Base-by-base conservation (phyloP, 2,797 vertebrate genomes). In the Pterois miles region DNA sequence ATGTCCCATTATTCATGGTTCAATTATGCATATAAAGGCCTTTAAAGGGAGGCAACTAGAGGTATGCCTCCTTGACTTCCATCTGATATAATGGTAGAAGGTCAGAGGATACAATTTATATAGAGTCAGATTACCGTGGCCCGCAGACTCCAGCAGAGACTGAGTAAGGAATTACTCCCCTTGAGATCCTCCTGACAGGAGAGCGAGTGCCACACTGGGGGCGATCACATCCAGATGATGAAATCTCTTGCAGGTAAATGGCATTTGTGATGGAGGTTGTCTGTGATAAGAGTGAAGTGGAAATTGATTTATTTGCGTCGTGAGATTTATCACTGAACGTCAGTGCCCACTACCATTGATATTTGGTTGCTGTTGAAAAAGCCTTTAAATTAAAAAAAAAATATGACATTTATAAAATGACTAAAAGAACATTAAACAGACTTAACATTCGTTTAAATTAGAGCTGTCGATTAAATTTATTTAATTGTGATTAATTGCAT, bases 191-290 rank as follows among this genome's bases (percentile, higher is more conserved):
- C 71, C 27, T 76, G 74, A 84, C 74, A 85, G 57, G n/a, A 78
- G 78, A 82, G 52, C 69, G 78, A 86, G 74, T 80, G 66, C 59
- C 82, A 80, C 76, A 82, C 54, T 27, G 48, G 65, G 65, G 81
- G 70, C 43, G 13, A 80, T 91, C 81, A 68, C 71, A 74, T 72
- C 59, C 29, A 65, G 27, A 80, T 84, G 85, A 90, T 86, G 79
- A 84, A 89, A 89, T 88, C 72, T 78, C 59, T 52, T 34, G 64
- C 70, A 88, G 81, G 84, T 80, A 71, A 79, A 87, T 57, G 72
- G 64, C 14, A 29, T 65, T 86, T 64, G 65, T 82, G 79, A 69
- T 79, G 57, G 65, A 74, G 72, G 63, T 72, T 72, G 63, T 75
- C 62, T 46, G 27, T 34, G 66, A 82, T 78, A 65, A 63, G 53